Base-by-base conservation (phyloP, 2,797 vertebrate genomes). In the Dicrostonyx torquatus region DNA sequence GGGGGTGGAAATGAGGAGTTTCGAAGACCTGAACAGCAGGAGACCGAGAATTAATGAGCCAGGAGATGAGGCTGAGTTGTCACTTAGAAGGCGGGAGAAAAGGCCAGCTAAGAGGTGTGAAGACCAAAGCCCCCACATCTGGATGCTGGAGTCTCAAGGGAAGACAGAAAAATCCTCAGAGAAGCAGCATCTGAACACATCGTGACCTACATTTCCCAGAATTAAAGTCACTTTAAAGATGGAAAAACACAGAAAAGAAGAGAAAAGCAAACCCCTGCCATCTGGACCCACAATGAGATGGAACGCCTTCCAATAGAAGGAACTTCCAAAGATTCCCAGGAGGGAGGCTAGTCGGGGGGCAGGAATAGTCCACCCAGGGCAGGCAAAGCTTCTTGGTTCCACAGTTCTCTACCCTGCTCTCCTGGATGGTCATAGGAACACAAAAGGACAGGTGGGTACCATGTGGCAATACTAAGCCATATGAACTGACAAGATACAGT, bases 41-140 rank as follows among this genome's bases (percentile, higher is more conserved):
- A 85, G 55, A 31, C 90, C 55, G 24, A 68, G 83, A 78, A 58
- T 26, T 72, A 64, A 86, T 78, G 94, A 92, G 80, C 55, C 50
- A 13, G 87, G 70, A 92, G 79, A 85, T 34, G 85, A 92, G 64
- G 86, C 26, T n/a, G 79, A 64, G 86, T 79, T 60, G 53, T 11
- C 1, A 6, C 79, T 85, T 50, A 9, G 45, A 55, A 55, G 80
- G 73, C 45, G 5, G 29, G 75, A 9, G 45, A 62, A 79, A 89
- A 64, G 48, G 75, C 77, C 82, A 64, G 73, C 48, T 64, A 29
- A 89, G 76, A 68, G 82, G 58, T 7, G 2, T n/a, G 13, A 40
- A 37, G 91, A 7, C 14, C 43, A 45, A 73, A 4, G 26, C 11
- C 4, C 37, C 12, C 17, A 43, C 76, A 50, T 66, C 75, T 15